Evolutionary conservation across 2,113 vertebrate species (phyloP), one percentile per base, ranked within the genome.

Genomic region (Nycticebus coucang): DNA sequence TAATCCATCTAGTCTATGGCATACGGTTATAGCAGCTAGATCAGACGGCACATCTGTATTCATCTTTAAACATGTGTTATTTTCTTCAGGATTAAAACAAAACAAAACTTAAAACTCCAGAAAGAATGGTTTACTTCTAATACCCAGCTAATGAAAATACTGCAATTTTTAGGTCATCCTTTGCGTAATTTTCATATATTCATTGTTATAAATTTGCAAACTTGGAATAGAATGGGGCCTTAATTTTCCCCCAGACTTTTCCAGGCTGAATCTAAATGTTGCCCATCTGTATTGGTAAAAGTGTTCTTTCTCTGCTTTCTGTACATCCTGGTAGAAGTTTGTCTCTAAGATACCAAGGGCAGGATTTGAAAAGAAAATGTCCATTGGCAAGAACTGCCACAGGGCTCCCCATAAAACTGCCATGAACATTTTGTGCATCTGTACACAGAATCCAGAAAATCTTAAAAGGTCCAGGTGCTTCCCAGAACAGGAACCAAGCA

Each of bases 101-200:
- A 81, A 17, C 57, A 72, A 86, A 79, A 84, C 88, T 96, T 57
- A 66, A 86, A 79, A 84, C 88, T 95, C 69, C 30, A 89, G 18
- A 75, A 64, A 78, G 17, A 82, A 28, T 87, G n/a, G 55, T 78
- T 80, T 62, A 41, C 7, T 13, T 88, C 14, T 45, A 66, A 28
- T 41, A 24, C 11, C 30, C 74, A 89, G 14, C 35, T 69, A 53
- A 66, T 93, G 10, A 86, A 74, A 41, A 33, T 64, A 77, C 68
- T 60, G 0, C 1, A 64, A 72, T 72, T 72, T 93, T 41, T 89
- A 45, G 1, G 7, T 28, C 15, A 69, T 35, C 2, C 5, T 82
- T 7, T 89, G 22, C 24, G 66, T 60, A 81, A 72, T 90, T 78
- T 93, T 78, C 35, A 15, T 74, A 35, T 62, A 68, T 69, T 86